Conservation (phyloP, 2,113 vertebrate species). For the Paralichthys olivaceus region DNA sequence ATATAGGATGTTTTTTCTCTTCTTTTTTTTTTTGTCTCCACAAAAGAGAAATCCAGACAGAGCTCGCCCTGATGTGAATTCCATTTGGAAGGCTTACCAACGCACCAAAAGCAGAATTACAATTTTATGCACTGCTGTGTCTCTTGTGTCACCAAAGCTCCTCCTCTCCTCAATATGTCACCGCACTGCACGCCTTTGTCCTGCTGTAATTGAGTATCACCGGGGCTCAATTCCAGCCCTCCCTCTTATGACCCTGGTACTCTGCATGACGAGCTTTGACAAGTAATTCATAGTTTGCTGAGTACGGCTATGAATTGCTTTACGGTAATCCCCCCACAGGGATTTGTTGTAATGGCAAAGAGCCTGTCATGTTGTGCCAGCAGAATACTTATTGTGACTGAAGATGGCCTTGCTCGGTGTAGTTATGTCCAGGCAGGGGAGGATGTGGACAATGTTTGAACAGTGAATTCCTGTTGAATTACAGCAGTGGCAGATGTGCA, state of each 20-base stretch:
- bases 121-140: slow-evolving; percentile 40
- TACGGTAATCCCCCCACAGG: slow-evolving; percentile 36
- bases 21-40: not conserved
- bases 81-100: slow-evolving; percentile 42
- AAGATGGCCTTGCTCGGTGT: slow-evolving; percentile 14
- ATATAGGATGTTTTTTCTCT: not conserved
- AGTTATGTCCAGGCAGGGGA: slow-evolving; percentile 37
- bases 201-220: slow-evolving; percentile 57
- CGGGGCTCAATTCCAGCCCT: slow-evolving; percentile 25
- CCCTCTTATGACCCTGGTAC: slow-evolving; percentile 4
- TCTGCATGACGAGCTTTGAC: slow-evolving; percentile 51
- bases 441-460: slow-evolving; percentile 3
- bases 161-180: slow-evolving; percentile 28
- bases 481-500: slow-evolving; percentile 23
- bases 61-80: slow-evolving; percentile 30
- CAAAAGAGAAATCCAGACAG: slow-evolving; percentile 30
- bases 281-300: slow-evolving; percentile 67
- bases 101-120: slow-evolving; percentile 27
- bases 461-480: slow-evolving; percentile 42
- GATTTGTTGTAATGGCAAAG: slow-evolving; percentile 45
- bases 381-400: slow-evolving; percentile 47
- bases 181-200: slow-evolving; percentile 41
- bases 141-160: slow-evolving; percentile 38
- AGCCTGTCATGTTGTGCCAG: slow-evolving; percentile 23
- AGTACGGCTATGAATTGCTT: slow-evolving; percentile 55